phyloP scores from a whole-genome alignment of 92 coral and sea anemone species.

The Parazoanthus darwini region DNA sequence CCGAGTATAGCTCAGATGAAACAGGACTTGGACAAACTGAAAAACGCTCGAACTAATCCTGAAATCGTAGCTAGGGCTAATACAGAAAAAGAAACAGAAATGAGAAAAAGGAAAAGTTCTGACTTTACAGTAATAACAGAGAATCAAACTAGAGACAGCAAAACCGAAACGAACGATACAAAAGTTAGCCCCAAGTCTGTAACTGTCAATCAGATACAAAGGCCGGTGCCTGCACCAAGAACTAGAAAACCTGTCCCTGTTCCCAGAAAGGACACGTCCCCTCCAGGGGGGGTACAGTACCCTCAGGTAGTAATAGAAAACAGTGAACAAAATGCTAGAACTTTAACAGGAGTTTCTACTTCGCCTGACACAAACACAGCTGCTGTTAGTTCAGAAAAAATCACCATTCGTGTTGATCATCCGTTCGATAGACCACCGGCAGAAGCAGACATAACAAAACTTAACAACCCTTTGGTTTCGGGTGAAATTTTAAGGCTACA shows the following conservation, averaged over 20 bases:
- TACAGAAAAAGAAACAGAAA: not conserved
- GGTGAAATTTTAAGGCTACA: slow-evolving; percentile 90
- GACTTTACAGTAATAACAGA: slow-evolving; percentile 27
- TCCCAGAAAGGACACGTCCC: not conserved
- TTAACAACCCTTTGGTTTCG: slow-evolving; percentile 66
- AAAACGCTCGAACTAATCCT: not conserved
- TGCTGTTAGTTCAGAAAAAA: slow-evolving; percentile 44
- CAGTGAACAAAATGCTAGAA: not conserved
- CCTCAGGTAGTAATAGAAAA: slow-evolving; percentile 24
- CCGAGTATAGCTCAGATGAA: slow-evolving; percentile 71
- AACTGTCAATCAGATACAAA: not conserved
- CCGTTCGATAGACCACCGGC: slow-evolving; percentile 71
- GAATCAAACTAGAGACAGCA: slow-evolving; percentile 13
- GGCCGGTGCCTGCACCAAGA: slow-evolving; percentile 32
- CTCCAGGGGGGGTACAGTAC: not conserved
- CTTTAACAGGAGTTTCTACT: not conserved
- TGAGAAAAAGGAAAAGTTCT: slow-evolving; percentile 15
- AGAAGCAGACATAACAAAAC: slow-evolving; percentile 43
- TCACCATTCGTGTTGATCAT: slow-evolving; percentile 78
- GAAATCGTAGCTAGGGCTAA: not conserved
- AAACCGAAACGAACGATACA: not conserved
- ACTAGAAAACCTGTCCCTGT: slow-evolving; percentile 26
- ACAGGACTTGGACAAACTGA: slow-evolving; percentile 58
- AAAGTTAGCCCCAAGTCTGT: not conserved
- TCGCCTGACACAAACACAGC: slow-evolving; percentile 54